Evolutionary conservation across 1,140 invertebrate species (phyloP).

Genomic region (Glossosoma conforme): DNA sequence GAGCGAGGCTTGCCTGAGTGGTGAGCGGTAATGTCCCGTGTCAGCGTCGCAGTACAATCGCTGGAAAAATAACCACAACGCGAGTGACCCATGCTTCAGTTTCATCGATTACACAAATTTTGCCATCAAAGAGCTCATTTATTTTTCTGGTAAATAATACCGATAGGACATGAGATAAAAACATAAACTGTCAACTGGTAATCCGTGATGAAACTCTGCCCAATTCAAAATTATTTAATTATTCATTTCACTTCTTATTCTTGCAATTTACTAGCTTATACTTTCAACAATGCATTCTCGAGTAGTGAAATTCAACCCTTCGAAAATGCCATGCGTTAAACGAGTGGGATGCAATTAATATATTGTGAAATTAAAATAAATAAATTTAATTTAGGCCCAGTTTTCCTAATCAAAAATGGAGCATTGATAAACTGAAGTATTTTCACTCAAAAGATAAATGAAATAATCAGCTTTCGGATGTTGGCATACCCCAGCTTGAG

Average conservation of each 20-base stretch:
- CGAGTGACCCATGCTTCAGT: conserved; percentile 36
- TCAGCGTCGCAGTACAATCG: conserved; percentile 67
- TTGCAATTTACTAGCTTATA: no score
- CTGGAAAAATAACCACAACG: conserved; percentile 60
- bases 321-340: not conserved
- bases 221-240: no score
- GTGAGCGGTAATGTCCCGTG: conserved; percentile 64
- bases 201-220: no score
- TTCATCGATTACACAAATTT: no score
- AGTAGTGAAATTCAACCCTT: no score
- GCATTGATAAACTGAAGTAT: conserved; percentile 7
- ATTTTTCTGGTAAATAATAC: no score
- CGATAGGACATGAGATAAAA: no score
- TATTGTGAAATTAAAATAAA: not conserved
- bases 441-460: conserved; percentile 7
- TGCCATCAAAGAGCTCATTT: no score
- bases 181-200: no score
- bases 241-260: no score
- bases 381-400: not conserved
- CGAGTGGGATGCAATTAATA: not conserved
- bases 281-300: no score
- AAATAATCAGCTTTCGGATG: not conserved
- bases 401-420: no score
- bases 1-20: conserved; percentile 65
- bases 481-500: conserved; percentile 79